These are phyloP conservation scores for Hipparchia sbordonii DNA, from an alignment of 2,888 invertebrate species.

Conservation along the genomic window DNA sequence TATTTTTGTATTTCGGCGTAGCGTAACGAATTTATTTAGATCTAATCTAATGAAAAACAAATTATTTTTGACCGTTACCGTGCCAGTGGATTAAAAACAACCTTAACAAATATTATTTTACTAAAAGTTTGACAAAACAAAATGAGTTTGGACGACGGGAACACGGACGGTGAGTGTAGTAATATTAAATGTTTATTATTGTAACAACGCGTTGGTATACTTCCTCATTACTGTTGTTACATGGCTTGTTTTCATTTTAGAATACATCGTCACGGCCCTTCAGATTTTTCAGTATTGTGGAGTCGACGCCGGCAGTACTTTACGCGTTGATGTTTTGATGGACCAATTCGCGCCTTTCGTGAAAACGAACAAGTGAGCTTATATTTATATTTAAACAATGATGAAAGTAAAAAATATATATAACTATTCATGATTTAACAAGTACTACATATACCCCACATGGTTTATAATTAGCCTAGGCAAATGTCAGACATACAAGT, in stretches of 20 bases:
- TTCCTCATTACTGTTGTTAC: constrained; percentile 50
- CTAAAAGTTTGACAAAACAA: constrained; percentile 40
- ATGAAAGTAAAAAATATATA: neutral
- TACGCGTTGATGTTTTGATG: constrained; percentile 71
- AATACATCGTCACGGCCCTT: constrained; percentile 70
- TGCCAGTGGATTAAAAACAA: constrained; percentile 48
- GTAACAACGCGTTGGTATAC: constrained; percentile 65
- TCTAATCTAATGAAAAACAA: constrained; percentile 61
- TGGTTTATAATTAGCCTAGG: constrained; percentile 1
- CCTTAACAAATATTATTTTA: constrained; percentile 29
- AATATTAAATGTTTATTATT: constrained; percentile 51
- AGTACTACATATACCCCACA: neutral
- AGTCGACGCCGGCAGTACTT: constrained; percentile 59
- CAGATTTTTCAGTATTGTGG: constrained; percentile 77
- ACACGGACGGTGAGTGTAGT: constrained; percentile 62
- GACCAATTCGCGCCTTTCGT: constrained; percentile 73
- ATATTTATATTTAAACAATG: neutral
- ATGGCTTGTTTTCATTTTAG: constrained; percentile 53
- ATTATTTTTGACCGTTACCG: constrained; percentile 55
- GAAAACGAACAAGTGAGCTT: constrained; percentile 73
- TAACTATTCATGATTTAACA: neutral
- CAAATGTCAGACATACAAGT: constrained; percentile 11
- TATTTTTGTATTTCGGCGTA: constrained; percentile 61
- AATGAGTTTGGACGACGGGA: constrained; percentile 66
- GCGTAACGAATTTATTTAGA: constrained; percentile 61